Percentiles rank a stretch among this genome's conserved stretches.
phyloP scores from a whole-genome alignment of 1,140 invertebrate genomes.

The Zaprionus ornatus region DNA sequence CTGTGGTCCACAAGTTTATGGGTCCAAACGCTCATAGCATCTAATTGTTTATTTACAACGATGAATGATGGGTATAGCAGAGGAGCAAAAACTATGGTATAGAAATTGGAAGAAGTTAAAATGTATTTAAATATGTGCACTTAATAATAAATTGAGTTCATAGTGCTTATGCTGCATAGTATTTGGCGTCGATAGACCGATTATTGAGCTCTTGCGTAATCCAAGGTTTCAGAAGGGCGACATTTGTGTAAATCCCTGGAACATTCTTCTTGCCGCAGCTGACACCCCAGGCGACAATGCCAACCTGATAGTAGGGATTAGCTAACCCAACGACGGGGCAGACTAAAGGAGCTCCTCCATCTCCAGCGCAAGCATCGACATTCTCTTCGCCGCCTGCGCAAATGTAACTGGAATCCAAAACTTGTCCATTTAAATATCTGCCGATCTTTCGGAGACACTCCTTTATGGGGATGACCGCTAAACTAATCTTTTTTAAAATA shows the following conservation, averaged over 20 bases:
- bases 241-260: slow-evolving; percentile 91
- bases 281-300: slow-evolving; percentile 89
- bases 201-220: slow-evolving; percentile 82
- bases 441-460: slow-evolving; percentile 75
- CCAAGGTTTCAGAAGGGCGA: slow-evolving; percentile 88
- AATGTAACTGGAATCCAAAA: slow-evolving; percentile 84
- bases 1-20: too few species aligned
- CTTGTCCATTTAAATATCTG: slow-evolving; percentile 59
- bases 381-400: slow-evolving; percentile 88
- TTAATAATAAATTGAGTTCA: not conserved
- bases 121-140: not conserved
- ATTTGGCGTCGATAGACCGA: not conserved
- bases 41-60: too few species aligned
- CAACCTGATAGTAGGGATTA: slow-evolving; percentile 86
- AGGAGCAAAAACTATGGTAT: too few species aligned
- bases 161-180: slow-evolving; percentile 2
- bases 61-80: too few species aligned
- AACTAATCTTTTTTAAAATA: slow-evolving; percentile 87
- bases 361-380: slow-evolving; percentile 89
- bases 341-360: slow-evolving; percentile 89
- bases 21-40: too few species aligned
- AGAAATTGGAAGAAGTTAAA: too few species aligned
- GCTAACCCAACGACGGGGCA: slow-evolving; percentile 85
- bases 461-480: slow-evolving; percentile 84
- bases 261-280: slow-evolving; percentile 85